Conservation (phyloP, 2,888 invertebrate species). For the Sussaba pulchella region DNA sequence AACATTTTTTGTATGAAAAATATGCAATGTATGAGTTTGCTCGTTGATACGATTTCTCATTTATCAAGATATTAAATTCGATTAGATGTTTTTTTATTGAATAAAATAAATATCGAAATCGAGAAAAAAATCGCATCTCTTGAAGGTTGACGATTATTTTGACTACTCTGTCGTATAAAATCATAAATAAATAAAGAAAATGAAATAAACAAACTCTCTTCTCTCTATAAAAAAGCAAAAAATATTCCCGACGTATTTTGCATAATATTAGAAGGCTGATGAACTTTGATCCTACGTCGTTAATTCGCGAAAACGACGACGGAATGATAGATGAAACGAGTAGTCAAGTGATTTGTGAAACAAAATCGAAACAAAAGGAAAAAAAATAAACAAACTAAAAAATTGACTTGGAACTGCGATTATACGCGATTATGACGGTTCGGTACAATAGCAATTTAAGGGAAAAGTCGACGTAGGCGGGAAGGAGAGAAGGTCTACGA, state of each 20-base stretch:
- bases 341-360: too few species aligned
- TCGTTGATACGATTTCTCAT: too few species aligned
- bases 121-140: background rate
- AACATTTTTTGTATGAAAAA: too few species aligned
- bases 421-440: constrained; percentile 18
- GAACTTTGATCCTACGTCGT: constrained; percentile 45
- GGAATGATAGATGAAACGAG: background rate
- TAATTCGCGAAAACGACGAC: constrained; percentile 29
- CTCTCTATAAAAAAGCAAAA: background rate
- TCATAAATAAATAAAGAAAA: too few species aligned
- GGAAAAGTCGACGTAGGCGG: constrained; percentile 4
- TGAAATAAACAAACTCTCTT: too few species aligned
- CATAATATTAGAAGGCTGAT: background rate
- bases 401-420: constrained; percentile 44
- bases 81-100: background rate
- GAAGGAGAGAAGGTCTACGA: constrained; percentile 28
- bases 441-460: constrained; percentile 31
- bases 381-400: constrained; percentile 41
- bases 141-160: background rate
- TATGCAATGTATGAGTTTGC: too few species aligned
- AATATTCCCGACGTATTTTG: background rate
- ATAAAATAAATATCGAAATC: too few species aligned
- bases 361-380: too few species aligned
- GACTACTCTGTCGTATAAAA: background rate
- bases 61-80: too few species aligned